A percentile compares a stretch with the other conserved stretches of the same genome.
Conservation (phyloP, 2,113 vertebrate species). For the Aptenodytes patagonicus region DNA sequence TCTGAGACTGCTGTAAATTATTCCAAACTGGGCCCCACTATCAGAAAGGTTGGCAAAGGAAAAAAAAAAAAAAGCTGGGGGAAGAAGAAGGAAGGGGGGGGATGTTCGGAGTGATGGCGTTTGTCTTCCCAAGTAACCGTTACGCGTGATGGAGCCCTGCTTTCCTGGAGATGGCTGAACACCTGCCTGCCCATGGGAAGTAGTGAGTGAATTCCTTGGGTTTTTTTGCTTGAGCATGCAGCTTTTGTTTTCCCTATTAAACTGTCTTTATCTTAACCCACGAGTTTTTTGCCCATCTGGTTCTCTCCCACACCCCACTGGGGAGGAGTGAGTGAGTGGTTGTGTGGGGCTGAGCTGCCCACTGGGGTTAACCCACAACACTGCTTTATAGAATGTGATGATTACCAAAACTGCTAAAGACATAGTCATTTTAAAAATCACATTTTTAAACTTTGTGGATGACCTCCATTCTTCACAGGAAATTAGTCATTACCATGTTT, state of each 20-base stretch:
- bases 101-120: neutral
- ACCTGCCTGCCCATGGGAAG: neutral
- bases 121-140: neutral
- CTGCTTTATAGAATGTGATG: neutral
- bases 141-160: neutral
- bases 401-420: neutral
- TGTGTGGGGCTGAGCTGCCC: neutral
- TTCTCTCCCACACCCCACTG: neutral
- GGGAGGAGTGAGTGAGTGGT: neutral
- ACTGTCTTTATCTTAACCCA: neutral
- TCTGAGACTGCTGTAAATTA: neutral
- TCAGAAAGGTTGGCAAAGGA: neutral
- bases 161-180: neutral
- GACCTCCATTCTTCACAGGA: neutral
- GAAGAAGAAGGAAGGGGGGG: neutral
- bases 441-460: neutral
- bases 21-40: neutral
- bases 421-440: neutral
- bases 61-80: neutral
- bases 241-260: neutral
- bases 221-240: neutral
- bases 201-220: neutral
- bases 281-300: neutral
- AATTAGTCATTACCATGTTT: neutral
- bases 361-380: neutral